These are phyloP conservation scores for Pluvialis apricaria DNA, from an alignment of 2,113 vertebrate genomes.

Conservation along the genomic window DNA sequence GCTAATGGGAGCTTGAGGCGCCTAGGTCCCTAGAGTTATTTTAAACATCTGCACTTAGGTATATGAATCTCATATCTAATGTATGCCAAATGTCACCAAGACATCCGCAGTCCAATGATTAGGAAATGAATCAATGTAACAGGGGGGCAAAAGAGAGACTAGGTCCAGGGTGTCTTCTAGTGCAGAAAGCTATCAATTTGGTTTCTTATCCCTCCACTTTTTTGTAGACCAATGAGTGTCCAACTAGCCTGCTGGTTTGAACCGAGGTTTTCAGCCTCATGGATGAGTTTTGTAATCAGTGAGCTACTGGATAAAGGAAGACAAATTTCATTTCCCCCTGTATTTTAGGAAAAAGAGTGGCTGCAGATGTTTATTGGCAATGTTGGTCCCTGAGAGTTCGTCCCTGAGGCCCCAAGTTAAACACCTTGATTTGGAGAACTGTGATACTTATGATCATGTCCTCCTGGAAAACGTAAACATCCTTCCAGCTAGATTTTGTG, in stretches of 20 bases:
- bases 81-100: neutral
- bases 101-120: neutral
- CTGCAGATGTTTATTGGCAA: neutral
- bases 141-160: neutral
- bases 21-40: neutral
- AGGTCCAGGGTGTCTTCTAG: neutral
- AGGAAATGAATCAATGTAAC: neutral
- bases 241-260: neutral
- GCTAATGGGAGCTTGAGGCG: neutral
- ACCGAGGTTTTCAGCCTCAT: neutral
- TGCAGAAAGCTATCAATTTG: neutral
- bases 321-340: neutral
- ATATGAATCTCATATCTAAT: neutral
- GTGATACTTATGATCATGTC: neutral
- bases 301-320: neutral
- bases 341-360: neutral
- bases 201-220: neutral
- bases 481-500: neutral
- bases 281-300: neutral
- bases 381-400: neutral
- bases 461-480: neutral
- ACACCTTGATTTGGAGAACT: neutral
- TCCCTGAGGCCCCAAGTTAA: neutral
- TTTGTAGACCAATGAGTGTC: neutral
- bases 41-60: neutral